Conservation (phyloP, 2,797 vertebrate species). For the Gymnoscopelus microlampas region DNA sequence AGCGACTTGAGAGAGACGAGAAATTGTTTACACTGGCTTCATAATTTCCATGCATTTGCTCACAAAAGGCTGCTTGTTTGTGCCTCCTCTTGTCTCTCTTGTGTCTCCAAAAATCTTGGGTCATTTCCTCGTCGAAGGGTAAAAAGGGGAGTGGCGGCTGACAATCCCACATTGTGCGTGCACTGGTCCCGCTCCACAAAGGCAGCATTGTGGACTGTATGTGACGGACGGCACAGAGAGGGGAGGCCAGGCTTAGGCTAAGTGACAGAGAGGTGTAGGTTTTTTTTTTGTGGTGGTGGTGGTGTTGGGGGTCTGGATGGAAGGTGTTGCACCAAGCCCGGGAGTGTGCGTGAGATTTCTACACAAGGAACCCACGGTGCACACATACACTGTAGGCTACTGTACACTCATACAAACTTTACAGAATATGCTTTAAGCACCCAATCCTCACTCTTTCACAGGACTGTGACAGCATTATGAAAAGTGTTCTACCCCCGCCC, state of each 20-base stretch:
- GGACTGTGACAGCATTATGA: constrained; percentile 38
- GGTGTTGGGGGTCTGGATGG: constrained; percentile 62
- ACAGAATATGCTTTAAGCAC: constrained; percentile 27
- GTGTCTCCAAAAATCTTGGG: constrained; percentile 17
- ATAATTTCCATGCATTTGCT: constrained; percentile 60
- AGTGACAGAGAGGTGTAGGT: constrained; percentile 68
- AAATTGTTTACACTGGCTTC: constrained; percentile 66
- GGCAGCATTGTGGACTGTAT: constrained; percentile 73
- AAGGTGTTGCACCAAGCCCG: constrained; percentile 43
- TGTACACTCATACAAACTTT: constrained; percentile 30
- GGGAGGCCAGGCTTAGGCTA: constrained; percentile 64
- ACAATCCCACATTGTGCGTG: constrained; percentile 76
- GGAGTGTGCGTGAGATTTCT: constrained; percentile 30
- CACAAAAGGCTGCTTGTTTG: constrained; percentile 73
- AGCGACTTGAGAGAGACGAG: constrained; percentile 56
- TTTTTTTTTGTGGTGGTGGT: constrained; percentile 10
- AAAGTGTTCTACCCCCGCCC: constrained; percentile 38
- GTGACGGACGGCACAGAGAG: constrained; percentile 58
- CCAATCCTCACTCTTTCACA: constrained; percentile 30
- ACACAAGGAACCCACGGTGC: neutral
- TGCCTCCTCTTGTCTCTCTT: constrained; percentile 61
- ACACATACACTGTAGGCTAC: constrained; percentile 26
- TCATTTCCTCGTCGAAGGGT: constrained; percentile 71
- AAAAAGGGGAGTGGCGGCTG: constrained; percentile 68
- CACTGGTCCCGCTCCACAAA: constrained; percentile 74